Conservation (phyloP, 2,113 vertebrate species). For the Andinoacara biseriatus region DNA sequence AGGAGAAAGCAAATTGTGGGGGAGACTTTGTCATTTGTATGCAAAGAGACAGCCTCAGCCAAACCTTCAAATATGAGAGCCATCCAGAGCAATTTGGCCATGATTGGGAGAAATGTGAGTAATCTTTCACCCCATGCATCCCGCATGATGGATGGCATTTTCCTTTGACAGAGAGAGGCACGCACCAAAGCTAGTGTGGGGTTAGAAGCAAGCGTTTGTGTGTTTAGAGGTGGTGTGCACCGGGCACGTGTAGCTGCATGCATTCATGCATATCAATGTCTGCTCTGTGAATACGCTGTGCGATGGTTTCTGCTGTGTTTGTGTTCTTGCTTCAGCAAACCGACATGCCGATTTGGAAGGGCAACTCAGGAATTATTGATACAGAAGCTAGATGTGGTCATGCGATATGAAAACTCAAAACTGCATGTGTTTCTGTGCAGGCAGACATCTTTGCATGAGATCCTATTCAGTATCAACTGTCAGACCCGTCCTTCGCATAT, state of each 20-base stretch:
- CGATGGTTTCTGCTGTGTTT: constrained; percentile 47
- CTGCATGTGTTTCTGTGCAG: not conserved
- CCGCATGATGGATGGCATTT: constrained; percentile 56
- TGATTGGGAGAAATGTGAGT: constrained; percentile 59
- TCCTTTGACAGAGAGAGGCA: constrained; percentile 23
- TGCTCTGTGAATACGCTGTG: constrained; percentile 27
- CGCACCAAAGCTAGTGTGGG: constrained; percentile 11
- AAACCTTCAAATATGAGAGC: constrained; percentile 65
- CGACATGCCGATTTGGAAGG: constrained; percentile 54
- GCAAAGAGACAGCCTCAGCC: constrained; percentile 30
- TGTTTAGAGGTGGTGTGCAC: constrained; percentile 27
- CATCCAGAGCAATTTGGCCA: constrained; percentile 58
- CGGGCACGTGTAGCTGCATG: constrained; percentile 14
- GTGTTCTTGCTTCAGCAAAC: constrained; percentile 50
- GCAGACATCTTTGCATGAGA: not conserved
- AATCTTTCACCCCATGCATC: constrained; percentile 48
- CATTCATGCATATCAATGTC: constrained; percentile 54
- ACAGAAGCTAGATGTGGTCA: constrained; percentile 24
- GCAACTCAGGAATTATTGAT: constrained; percentile 53
- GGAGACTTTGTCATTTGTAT: constrained; percentile 56
- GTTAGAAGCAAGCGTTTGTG: constrained; percentile 11
- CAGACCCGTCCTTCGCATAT: not conserved
- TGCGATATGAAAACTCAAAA: constrained; percentile 26
- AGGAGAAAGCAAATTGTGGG: constrained; percentile 51
- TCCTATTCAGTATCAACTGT: constrained; percentile 3